Percentiles rank a stretch among this genome's conserved stretches.
phyloP scores from a whole-genome alignment of 2,888 invertebrate genomes.

The Oconnorella tubifera region DNA sequence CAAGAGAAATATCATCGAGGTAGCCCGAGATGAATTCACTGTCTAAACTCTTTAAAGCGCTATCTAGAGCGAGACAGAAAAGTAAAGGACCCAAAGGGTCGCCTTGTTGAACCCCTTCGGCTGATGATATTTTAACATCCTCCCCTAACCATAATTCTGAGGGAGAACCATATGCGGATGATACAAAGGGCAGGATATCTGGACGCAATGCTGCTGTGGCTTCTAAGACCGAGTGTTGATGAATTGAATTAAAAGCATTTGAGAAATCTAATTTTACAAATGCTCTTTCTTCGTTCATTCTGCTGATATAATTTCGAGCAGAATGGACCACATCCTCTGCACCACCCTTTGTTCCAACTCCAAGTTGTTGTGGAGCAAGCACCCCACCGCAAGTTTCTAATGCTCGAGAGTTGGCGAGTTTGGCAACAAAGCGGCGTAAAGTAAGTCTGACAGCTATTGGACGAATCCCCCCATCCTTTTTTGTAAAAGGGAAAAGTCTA shows the following conservation, averaged over 20 bases:
- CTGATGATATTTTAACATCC: not conserved
- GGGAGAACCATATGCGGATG: not conserved
- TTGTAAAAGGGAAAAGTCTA: constrained; percentile 6
- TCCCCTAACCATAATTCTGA: not conserved
- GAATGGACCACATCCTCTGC: not conserved
- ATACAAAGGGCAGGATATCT: not conserved
- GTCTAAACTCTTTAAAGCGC: not conserved
- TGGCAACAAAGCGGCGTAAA: not conserved
- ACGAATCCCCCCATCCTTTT: constrained; percentile 2
- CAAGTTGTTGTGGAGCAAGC: constrained; percentile 3
- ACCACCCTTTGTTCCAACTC: not conserved
- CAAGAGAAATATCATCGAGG: not conserved
- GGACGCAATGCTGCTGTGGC: not conserved
- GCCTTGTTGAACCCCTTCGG: not conserved
- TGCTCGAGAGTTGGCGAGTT: not conserved
- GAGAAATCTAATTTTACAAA: constrained; percentile 1
- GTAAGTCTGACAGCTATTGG: not conserved
- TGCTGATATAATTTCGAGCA: not conserved
- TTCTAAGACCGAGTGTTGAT: not conserved
- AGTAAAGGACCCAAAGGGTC: constrained; percentile 11
- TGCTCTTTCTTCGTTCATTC: not conserved
- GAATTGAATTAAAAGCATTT: constrained; percentile 5
- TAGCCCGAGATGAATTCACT: not conserved
- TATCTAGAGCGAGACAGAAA: constrained; percentile 2
- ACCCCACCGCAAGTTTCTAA: not conserved